Evolutionary conservation across 2,888 invertebrate genomes (phyloP).

Genomic region (Phalera bucephala): DNA sequence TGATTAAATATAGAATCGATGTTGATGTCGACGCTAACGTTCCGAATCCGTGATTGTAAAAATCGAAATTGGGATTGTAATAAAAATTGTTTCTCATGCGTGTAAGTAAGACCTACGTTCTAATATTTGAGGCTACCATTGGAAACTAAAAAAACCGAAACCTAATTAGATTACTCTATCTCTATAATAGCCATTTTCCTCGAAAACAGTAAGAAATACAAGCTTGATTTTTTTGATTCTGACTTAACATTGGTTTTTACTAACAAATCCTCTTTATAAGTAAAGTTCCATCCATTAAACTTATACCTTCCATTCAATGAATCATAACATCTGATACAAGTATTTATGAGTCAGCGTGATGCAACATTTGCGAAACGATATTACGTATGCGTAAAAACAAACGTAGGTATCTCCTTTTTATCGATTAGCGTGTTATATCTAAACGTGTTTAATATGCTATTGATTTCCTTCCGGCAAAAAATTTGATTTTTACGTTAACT

Average conservation of each 20-base stretch:
- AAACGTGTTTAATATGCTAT: constrained; percentile 45
- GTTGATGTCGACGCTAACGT: constrained; percentile 21
- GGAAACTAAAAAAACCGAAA: too few relatives aligned
- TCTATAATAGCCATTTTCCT: too few relatives aligned
- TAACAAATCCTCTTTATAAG: too few relatives aligned
- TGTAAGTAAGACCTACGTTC: constrained; percentile 6
- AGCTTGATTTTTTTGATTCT: too few relatives aligned
- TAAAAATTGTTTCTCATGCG: constrained; percentile 10
- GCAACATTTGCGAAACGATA: constrained; percentile 53
- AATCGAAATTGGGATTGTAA: constrained; percentile 7
- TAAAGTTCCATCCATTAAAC: constrained; percentile 18
- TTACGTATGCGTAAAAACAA: constrained; percentile 47
- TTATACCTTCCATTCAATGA: constrained; percentile 13
- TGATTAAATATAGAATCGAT: constrained; percentile 45
- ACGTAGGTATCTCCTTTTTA: constrained; percentile 45
- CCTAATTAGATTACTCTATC: too few relatives aligned
- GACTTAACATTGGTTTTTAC: too few relatives aligned
- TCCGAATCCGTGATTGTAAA: constrained; percentile 13
- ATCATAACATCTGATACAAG: constrained; percentile 11
- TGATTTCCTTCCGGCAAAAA: constrained; percentile 47
- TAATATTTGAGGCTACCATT: too few relatives aligned
- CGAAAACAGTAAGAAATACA: too few relatives aligned
- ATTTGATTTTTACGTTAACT: constrained; percentile 1
- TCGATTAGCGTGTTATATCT: constrained; percentile 62
- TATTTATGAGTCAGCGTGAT: constrained; percentile 48